Evolutionary conservation across 2,797 vertebrate species (phyloP), one percentile per base, ranked within the genome.

Genomic region (Coendou prehensilis): DNA sequence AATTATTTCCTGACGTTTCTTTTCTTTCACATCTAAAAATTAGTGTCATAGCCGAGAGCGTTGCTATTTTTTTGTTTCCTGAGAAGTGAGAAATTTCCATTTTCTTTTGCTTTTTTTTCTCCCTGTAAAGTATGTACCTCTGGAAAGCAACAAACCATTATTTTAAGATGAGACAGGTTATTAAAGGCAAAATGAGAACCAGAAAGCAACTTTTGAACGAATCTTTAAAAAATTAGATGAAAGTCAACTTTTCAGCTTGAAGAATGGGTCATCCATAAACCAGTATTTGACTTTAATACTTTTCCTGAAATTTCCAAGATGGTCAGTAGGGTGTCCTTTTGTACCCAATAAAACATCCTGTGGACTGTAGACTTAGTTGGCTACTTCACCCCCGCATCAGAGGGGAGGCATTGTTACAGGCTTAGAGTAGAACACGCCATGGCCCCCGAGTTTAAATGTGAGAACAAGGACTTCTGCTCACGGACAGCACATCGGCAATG

Each of bases 121-220:
- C 7, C 1, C 33, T 28, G 18, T 83, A 56, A 69, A 95, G 52
- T 26, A 73, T 30, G 5, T 63, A 13, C 80, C 56, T 82, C 76
- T 10, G 3, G 13, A 30, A 1, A 15, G 2, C 78, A 75, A 59
- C 41, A 3, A 4, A 54, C 1, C 7, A 50, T 95, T 90, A 90
- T 67, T 96, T 87, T 71, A 92, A 87, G 80, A 56, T 7, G n/a
- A 67, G 64, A 20, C 41, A 97, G 83, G 54, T 93, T 87, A 57
- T 79, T 95, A 87, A 96, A 92, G 50, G 41, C 50, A 91, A 97
- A 96, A 92, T 86, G 71, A 91, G 71, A 83, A 92, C 41, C 52
- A 83, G 57, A 45, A 93, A 93, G 69, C 9, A 50, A 33, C 73
- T 94, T 83, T 57, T 47, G 37, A 64, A 73, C 28, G 83, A 82